Evolutionary conservation across 2,888 invertebrate genomes (phyloP), one percentile per base, ranked within the genome.

Genomic region (Allacma fusca): DNA sequence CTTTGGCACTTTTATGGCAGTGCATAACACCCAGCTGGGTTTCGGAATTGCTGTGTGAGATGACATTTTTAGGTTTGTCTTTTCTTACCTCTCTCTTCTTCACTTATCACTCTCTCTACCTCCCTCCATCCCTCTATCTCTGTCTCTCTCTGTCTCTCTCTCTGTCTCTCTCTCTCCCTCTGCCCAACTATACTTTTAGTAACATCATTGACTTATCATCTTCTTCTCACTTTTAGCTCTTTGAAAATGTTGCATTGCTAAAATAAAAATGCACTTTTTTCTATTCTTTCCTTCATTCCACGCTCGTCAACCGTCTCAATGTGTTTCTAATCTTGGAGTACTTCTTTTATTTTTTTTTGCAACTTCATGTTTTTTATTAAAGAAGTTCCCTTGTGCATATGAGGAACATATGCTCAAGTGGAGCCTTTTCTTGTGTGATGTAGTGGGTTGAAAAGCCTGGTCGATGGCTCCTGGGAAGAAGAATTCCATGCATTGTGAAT

Each of bases 11-110:
- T 65, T 28, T 65, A 65, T 65, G 13, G n/a, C 29, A 19, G 26
- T 19, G 16, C 28, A 16, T 24, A 28, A 65, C 65, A 16, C 29
- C 50, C 50, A 50, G 50, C 50, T 50, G 50, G 50, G 19, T 50
- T 50, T 50, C 50, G 16, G 16, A 50, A 50, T 16, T 50, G 50
- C 50, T 9, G 50, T 50, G 50, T 50, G 50, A 50, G 16, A 50
- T 50, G 50, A 50, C 50, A 50, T 50, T 50, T 50, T 50, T 50
- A 50, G 50, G 16, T 50, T 50, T 50, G 50, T 50, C 50, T 62
- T 26, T 23, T 62, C 62, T 57, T 57, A 19, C 13, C 5, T 23
- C n/a, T 26, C 62, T 62, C 62, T 29, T 65, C 19, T 29, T 13
- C 19, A 1, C 28, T 1, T 28, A 24, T 29, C 65, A 28, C 13